phyloP scores from a whole-genome alignment of 1,140 invertebrate genomes.

The Samia ricini region DNA sequence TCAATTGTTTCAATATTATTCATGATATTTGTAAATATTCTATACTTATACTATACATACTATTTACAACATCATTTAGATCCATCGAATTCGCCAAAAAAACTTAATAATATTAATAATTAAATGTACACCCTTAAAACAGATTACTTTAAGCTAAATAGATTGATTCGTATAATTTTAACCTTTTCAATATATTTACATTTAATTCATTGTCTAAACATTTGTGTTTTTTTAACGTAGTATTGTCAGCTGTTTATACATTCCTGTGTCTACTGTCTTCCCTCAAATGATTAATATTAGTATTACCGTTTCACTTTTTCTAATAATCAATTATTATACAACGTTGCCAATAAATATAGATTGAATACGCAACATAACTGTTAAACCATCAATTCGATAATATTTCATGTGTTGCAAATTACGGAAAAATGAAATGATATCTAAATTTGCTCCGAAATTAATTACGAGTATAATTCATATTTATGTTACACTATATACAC shows the following conservation, averaged over 20 bases:
- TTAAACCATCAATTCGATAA: neutral
- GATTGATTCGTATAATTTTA: slow-evolving; percentile 71
- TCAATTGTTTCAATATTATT: neutral
- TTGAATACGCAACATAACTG: neutral
- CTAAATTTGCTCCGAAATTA: neutral
- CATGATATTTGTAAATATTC: slow-evolving; percentile 13
- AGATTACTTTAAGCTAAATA: slow-evolving; percentile 58
- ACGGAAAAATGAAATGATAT: neutral
- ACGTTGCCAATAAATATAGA: slow-evolving; percentile 16
- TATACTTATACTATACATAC: slow-evolving; percentile 24
- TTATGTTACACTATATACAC: slow-evolving; percentile 66
- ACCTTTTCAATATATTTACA: slow-evolving; percentile 54
- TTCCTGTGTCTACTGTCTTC: slow-evolving; percentile 49
- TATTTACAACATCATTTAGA: slow-evolving; percentile 61
- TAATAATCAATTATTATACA: slow-evolving; percentile 19
- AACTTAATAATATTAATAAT: slow-evolving; percentile 66
- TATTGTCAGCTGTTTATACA: slow-evolving; percentile 73
- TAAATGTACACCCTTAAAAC: slow-evolving; percentile 54
- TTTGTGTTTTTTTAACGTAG: slow-evolving; percentile 69
- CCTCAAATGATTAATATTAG: slow-evolving; percentile 29
- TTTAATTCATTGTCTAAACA: slow-evolving; percentile 57
- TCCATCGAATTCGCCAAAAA: slow-evolving; percentile 44
- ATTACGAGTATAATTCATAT: neutral
- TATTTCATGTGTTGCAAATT: neutral
- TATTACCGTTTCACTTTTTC: slow-evolving; percentile 15